These are phyloP conservation scores for Eupithecia insigniata DNA, from an alignment of 2,888 invertebrate genomes.

Conservation along the genomic window DNA sequence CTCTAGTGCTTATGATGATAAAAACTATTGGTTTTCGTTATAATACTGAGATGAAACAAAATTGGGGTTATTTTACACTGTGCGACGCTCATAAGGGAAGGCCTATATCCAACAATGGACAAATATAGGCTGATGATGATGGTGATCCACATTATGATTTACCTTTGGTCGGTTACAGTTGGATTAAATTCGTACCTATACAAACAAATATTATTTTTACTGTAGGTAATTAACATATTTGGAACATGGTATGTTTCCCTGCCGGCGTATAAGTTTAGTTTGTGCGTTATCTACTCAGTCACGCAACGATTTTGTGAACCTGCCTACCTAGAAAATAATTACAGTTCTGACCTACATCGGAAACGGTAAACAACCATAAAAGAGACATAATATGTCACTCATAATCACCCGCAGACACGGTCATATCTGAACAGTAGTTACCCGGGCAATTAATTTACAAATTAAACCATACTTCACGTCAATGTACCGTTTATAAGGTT, in stretches of 20 bases:
- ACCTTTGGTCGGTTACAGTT: too few species aligned
- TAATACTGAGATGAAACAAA: too few species aligned
- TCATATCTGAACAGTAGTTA: conserved; percentile 3
- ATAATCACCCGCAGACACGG: conserved; percentile 19
- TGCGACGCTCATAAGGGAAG: too few species aligned
- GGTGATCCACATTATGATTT: too few species aligned
- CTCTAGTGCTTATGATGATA: too few species aligned
- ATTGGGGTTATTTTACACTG: too few species aligned
- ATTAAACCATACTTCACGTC: conserved; percentile 2
- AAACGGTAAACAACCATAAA: conserved; percentile 17
- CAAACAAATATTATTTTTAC: too few species aligned
- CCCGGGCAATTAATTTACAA: conserved; percentile 6
- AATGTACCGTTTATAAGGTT: conserved; percentile 11
- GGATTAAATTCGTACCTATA: too few species aligned
- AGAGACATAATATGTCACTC: conserved; percentile 16
- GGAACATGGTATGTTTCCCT: neutral
- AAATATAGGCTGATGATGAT: too few species aligned
- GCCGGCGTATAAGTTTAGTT: neutral
- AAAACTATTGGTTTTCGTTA: too few species aligned
- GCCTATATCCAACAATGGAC: too few species aligned
- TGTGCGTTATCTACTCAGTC: neutral
- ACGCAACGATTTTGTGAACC: neutral
- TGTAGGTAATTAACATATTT: too few species aligned
- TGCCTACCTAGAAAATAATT: neutral
- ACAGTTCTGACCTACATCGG: neutral